Percentiles rank a stretch among this genome's conserved stretches.
These are phyloP conservation scores for Pteria penguin DNA, from an alignment of 2,888 invertebrate species.

Conservation along the genomic window DNA sequence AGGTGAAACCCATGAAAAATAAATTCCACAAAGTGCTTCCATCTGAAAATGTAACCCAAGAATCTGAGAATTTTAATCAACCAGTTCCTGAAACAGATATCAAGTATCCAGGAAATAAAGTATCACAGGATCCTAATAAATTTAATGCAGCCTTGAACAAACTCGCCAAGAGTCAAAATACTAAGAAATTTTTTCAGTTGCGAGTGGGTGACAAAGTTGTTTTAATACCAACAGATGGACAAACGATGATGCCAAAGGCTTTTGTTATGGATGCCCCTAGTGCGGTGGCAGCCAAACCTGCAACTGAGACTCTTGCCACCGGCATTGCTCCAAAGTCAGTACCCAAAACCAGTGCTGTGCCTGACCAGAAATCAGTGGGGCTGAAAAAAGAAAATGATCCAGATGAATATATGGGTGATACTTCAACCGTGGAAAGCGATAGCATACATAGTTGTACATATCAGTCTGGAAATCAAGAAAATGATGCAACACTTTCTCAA, in stretches of 20 bases:
- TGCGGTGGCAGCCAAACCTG: no score
- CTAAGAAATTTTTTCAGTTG: conserved; percentile 42
- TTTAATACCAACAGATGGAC: conserved; percentile 41
- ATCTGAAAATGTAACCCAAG: not conserved
- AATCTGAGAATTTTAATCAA: not conserved
- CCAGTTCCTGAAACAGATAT: not conserved
- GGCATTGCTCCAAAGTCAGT: no score
- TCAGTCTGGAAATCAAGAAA: no score
- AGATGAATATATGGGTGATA: no score
- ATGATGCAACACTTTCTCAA: no score
- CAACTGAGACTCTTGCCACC: no score
- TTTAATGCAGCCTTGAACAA: conserved; percentile 24
- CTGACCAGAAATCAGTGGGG: no score
- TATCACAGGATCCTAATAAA: not conserved
- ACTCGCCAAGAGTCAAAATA: conserved; percentile 28
- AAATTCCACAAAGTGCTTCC: not conserved
- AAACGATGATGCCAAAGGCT: conserved; percentile 36
- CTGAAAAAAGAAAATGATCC: no score
- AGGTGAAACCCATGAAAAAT: not conserved
- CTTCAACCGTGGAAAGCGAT: no score
- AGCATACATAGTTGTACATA: no score
- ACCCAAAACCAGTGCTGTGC: no score
- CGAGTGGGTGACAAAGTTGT: conserved; percentile 39
- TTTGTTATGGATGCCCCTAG: conserved; percentile 33
- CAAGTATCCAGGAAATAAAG: not conserved